Evolutionary conservation across 2,113 vertebrate genomes (phyloP).

Genomic region (Syngnathus scovelli): DNA sequence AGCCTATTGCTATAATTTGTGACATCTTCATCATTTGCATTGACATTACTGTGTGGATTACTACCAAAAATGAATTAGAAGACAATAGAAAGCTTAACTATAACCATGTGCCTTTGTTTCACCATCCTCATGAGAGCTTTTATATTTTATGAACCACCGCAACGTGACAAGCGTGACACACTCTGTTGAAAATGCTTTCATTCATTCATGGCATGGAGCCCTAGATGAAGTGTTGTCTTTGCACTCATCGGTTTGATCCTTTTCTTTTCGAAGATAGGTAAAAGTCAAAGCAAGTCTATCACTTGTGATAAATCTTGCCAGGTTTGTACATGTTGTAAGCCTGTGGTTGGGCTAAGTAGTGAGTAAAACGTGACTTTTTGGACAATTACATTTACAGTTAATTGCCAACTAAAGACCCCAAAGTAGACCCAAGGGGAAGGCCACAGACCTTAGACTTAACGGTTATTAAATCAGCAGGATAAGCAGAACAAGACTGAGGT

Average conservation of each 20-base stretch:
- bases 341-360: slow-evolving; percentile 24
- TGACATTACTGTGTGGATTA: background rate
- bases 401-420: slow-evolving; percentile 33
- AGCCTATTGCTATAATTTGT: background rate
- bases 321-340: background rate
- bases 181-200: slow-evolving; percentile 25
- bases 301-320: background rate
- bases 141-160: slow-evolving; percentile 10
- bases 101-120: background rate
- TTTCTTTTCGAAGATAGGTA: background rate
- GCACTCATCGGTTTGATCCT: slow-evolving; percentile 35
- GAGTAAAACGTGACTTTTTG: slow-evolving; percentile 8
- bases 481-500: slow-evolving; percentile 37
- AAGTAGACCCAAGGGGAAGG: slow-evolving; percentile 15
- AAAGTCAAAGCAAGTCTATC: slow-evolving; percentile 12
- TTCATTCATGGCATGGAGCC: slow-evolving; percentile 16
- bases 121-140: slow-evolving; percentile 10
- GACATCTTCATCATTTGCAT: slow-evolving; percentile 11
- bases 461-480: slow-evolving; percentile 34
- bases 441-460: slow-evolving; percentile 20
- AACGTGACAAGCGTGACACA: background rate
- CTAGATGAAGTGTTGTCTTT: slow-evolving; percentile 47
- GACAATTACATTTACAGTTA: slow-evolving; percentile 32
- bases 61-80: slow-evolving; percentile 10
- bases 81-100: slow-evolving; percentile 4